phyloP scores from a whole-genome alignment of 2,113 vertebrate species.

The Sitta europaea region DNA sequence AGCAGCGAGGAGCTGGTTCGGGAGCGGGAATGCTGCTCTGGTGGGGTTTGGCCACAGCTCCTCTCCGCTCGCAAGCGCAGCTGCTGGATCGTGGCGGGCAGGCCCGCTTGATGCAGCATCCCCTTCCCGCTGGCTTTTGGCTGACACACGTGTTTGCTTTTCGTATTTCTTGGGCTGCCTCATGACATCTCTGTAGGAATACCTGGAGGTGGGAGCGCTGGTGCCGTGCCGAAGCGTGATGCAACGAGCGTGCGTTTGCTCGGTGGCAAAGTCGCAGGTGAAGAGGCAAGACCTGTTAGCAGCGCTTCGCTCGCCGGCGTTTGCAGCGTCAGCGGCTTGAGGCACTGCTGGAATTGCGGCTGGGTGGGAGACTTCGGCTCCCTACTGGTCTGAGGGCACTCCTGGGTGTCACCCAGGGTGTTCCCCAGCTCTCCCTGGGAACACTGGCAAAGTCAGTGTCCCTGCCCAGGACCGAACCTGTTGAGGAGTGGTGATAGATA shows the following conservation, averaged over 20 bases:
- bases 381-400: not conserved
- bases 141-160: not conserved
- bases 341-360: not conserved
- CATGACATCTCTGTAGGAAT: not conserved
- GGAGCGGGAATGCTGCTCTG: not conserved
- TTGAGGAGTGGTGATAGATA: not conserved
- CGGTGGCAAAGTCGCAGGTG: not conserved
- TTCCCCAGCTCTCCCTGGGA: not conserved
- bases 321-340: not conserved
- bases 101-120: not conserved
- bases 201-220: not conserved
- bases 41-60: not conserved
- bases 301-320: not conserved
- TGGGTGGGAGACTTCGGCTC: not conserved
- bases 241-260: not conserved
- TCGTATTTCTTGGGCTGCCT: not conserved
- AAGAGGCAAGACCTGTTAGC: not conserved
- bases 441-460: not conserved
- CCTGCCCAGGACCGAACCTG: not conserved
- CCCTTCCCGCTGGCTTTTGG: not conserved
- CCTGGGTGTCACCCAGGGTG: not conserved
- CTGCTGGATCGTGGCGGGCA: not conserved
- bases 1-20: not conserved
- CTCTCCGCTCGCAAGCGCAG: rapidly evolving
- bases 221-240: not conserved